Conservation (phyloP, 2,888 invertebrate genomes). For the Agrochola lota region DNA sequence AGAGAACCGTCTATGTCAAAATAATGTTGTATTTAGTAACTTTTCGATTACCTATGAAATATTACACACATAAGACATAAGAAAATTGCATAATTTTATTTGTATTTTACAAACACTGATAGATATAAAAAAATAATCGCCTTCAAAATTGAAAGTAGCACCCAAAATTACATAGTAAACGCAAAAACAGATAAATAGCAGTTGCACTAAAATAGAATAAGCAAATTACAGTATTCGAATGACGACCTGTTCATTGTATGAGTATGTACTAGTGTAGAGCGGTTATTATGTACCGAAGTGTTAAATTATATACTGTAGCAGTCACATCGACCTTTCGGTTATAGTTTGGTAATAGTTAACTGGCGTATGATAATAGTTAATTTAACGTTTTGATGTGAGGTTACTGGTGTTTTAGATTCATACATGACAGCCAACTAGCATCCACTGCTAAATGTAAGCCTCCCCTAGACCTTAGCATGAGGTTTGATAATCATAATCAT, state of each 20-base stretch:
- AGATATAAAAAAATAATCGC: conserved; percentile 2
- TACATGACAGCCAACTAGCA: not conserved
- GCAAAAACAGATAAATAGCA: conserved; percentile 44
- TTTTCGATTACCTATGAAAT: not conserved
- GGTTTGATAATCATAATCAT: not conserved
- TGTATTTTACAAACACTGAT: conserved; percentile 7
- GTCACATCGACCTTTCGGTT: conserved; percentile 51
- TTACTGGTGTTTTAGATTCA: conserved; percentile 21
- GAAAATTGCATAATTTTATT: not conserved
- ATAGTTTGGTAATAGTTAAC: conserved; percentile 50
- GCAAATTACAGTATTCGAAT: conserved; percentile 53
- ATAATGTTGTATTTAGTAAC: not conserved
- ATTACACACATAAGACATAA: not conserved
- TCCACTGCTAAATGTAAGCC: not conserved
- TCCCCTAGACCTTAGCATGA: not conserved
- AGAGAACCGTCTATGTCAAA: not conserved
- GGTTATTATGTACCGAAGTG: conserved; percentile 51
- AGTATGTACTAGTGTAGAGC: conserved; percentile 20
- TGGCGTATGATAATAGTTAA: conserved; percentile 37
- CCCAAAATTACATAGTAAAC: conserved; percentile 26
- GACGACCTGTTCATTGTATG: conserved; percentile 2
- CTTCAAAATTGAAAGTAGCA: conserved; percentile 40
- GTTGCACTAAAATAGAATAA: conserved; percentile 49
- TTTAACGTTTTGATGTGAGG: conserved; percentile 20
- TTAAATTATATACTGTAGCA: conserved; percentile 57